Evolutionary conservation across 2,113 vertebrate genomes (phyloP).

Genomic region (Corythaeola cristata): DNA sequence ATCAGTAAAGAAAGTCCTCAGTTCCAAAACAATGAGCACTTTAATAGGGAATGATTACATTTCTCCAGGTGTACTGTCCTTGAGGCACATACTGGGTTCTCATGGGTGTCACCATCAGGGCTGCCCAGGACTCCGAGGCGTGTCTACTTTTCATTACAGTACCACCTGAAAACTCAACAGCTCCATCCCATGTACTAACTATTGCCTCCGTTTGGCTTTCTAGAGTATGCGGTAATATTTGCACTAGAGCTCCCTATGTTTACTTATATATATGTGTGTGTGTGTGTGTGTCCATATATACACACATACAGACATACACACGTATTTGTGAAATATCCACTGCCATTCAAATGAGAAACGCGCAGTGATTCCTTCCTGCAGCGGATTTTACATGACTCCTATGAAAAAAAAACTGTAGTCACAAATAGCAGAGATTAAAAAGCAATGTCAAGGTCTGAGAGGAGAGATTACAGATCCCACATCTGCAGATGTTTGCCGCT

Average conservation of each 20-base stretch:
- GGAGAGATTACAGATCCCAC: neutral
- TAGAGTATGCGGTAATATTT: rapidly evolving
- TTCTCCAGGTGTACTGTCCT: neutral
- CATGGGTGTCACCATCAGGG: neutral
- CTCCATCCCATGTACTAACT: neutral
- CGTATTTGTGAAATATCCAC: neutral
- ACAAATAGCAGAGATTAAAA: constrained; percentile 20
- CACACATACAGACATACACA: neutral
- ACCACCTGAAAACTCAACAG: neutral
- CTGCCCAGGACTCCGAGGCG: neutral
- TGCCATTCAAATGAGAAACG: neutral
- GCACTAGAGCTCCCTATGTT: neutral
- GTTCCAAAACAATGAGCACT: neutral
- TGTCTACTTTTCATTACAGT: rapidly evolving
- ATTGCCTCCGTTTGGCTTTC: neutral
- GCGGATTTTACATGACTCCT: neutral
- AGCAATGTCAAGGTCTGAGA: neutral
- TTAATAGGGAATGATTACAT: neutral
- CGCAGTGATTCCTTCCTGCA: neutral
- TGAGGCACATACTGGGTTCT: neutral
- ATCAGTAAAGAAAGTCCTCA: neutral
- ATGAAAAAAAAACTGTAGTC: neutral
- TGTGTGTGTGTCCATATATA: no score
- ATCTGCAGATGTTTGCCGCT: neutral
- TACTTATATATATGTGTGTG: neutral